A percentile compares a stretch with the other conserved stretches of the same genome.
Evolutionary conservation across 2,888 invertebrate species (phyloP).

Genomic region (Meiosimyza decipiens): DNA sequence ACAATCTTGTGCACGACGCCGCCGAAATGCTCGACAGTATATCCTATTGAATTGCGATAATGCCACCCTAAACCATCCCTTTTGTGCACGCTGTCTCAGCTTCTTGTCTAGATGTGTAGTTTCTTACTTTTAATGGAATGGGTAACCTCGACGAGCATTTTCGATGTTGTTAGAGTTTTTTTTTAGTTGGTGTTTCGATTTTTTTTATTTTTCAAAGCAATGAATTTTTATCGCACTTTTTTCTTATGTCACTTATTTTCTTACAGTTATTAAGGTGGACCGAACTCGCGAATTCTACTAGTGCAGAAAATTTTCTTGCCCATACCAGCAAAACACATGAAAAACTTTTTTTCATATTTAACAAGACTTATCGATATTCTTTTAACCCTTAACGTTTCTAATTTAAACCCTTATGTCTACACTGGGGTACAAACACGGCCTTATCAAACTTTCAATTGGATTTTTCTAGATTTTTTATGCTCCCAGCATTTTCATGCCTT

Average conservation of each 20-base stretch:
- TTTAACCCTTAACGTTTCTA: too few relatives aligned
- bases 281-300: background rate
- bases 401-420: too few relatives aligned
- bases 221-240: constrained; percentile 57
- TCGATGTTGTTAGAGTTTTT: background rate
- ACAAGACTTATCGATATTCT: too few relatives aligned
- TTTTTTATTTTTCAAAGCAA: constrained; percentile 45
- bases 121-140: background rate
- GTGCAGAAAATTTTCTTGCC: too few relatives aligned
- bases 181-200: background rate
- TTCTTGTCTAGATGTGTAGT: background rate
- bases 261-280: too few relatives aligned
- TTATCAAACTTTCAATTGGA: too few relatives aligned
- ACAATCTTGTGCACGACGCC: background rate
- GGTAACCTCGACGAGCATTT: background rate
- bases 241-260: constrained; percentile 26
- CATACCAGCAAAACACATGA: too few relatives aligned
- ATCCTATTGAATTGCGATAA: too few relatives aligned
- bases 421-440: too few relatives aligned
- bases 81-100: background rate
- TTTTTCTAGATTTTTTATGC: too few relatives aligned
- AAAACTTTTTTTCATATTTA: too few relatives aligned
- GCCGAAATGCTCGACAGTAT: background rate
- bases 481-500: too few relatives aligned
- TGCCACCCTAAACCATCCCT: background rate